These are phyloP conservation scores for Hippoglossus hippoglossus DNA, from an alignment of 2,797 vertebrate genomes.

Conservation along the genomic window DNA sequence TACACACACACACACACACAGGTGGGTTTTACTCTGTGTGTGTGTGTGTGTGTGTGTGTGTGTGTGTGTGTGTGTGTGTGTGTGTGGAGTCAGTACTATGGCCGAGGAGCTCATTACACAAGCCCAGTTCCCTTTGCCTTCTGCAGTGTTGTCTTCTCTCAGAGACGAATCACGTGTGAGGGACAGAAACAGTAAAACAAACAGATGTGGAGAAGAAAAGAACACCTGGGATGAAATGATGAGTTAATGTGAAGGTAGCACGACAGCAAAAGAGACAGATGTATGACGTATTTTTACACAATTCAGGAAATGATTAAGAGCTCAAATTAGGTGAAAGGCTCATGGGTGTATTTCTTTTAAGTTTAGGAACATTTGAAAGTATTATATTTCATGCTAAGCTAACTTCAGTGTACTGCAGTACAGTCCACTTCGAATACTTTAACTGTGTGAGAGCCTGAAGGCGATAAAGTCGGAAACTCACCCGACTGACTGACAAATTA, in stretches of 20 bases:
- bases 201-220: constrained; percentile 31
- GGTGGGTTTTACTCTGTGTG: constrained; percentile 49
- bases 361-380: too few relatives aligned
- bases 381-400: too few relatives aligned
- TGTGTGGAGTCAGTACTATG: constrained; percentile 27
- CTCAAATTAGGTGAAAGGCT: neutral
- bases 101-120: constrained; percentile 60
- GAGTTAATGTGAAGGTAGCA: neutral
- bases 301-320: neutral
- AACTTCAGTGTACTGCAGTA: too few relatives aligned
- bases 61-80: too few relatives aligned
- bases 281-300: too few relatives aligned
- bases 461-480: too few relatives aligned
- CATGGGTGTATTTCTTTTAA: neutral
- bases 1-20: constrained; percentile 31
- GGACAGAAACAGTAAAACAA: constrained; percentile 13
- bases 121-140: constrained; percentile 28
- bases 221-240: constrained; percentile 3
- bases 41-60: constrained; percentile 17
- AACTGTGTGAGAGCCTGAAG: too few relatives aligned
- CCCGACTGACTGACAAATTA: too few relatives aligned
- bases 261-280: constrained; percentile 1
- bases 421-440: too few relatives aligned
- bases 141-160: neutral
- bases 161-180: constrained; percentile 4